A percentile compares a stretch with the other conserved stretches of the same genome.
Evolutionary conservation across 2,113 vertebrate genomes (phyloP).

Genomic region (Uria aalge): DNA sequence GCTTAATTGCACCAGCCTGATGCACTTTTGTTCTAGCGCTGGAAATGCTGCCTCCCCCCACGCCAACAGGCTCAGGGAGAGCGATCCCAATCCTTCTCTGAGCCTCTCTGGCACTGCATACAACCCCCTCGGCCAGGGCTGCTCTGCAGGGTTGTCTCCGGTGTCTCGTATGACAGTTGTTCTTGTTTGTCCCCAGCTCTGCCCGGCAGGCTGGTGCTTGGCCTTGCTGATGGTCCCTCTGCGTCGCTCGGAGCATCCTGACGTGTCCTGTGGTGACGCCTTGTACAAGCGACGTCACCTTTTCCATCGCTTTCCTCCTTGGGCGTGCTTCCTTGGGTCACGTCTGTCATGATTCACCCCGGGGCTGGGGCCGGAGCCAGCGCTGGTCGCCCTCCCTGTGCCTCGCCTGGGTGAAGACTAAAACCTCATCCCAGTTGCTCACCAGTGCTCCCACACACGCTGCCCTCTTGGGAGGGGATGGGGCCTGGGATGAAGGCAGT

Average conservation of each 20-base stretch:
- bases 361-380: background rate
- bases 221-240: background rate
- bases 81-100: accelerated
- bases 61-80: accelerated
- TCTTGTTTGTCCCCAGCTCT: background rate
- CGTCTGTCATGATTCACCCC: background rate
- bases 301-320: background rate
- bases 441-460: background rate
- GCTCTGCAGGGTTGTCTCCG: background rate
- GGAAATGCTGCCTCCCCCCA: background rate
- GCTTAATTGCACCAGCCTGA: background rate
- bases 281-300: background rate
- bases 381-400: background rate
- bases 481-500: background rate
- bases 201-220: background rate
- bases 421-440: background rate
- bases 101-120: accelerated
- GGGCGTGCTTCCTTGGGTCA: background rate
- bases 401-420: background rate
- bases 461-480: background rate
- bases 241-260: background rate
- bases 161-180: accelerated
- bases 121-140: background rate
- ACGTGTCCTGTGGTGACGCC: accelerated
- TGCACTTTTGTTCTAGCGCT: background rate